Percentiles rank a stretch among this genome's conserved stretches.
Conservation (phyloP, 1,140 invertebrate species). For the Brachionus rotundiformis region DNA sequence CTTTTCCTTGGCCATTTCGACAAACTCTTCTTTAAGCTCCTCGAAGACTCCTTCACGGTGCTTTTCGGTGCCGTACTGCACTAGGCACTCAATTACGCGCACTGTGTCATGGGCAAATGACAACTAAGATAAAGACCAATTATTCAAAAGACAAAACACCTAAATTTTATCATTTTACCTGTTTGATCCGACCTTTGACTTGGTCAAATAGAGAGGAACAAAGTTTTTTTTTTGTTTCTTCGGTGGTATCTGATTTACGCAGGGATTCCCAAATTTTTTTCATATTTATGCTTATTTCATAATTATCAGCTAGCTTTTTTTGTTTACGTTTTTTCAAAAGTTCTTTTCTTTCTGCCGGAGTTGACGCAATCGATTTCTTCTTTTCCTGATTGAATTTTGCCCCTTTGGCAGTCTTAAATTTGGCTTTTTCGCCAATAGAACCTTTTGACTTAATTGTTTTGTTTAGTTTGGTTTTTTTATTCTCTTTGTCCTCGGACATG, state of each 20-base stretch:
- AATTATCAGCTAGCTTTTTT: slow-evolving; percentile 61
- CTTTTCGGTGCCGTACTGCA: slow-evolving; percentile 73
- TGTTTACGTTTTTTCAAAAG: slow-evolving; percentile 53
- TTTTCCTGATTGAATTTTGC: slow-evolving; percentile 38
- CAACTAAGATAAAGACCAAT: slow-evolving; percentile 62
- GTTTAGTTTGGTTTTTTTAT: slow-evolving; percentile 31
- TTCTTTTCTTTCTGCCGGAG: slow-evolving; percentile 55
- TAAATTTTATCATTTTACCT: slow-evolving; percentile 56
- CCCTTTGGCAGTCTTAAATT: slow-evolving; percentile 19
- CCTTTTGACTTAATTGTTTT: slow-evolving; percentile 20
- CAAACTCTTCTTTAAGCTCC: slow-evolving; percentile 67
- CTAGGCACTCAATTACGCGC: slow-evolving; percentile 81
- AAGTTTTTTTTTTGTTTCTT: slow-evolving; percentile 70
- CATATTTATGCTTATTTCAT: slow-evolving; percentile 71
- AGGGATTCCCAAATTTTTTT: slow-evolving; percentile 77
- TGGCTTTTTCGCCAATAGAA: slow-evolving; percentile 41
- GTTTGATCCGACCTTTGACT: slow-evolving; percentile 72
- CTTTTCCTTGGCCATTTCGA: slow-evolving; percentile 77
- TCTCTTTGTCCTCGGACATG: background rate
- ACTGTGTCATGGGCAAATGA: slow-evolving; percentile 83
- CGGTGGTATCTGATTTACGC: slow-evolving; percentile 61
- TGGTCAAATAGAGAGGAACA: slow-evolving; percentile 73
- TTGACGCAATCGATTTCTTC: background rate
- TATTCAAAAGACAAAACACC: slow-evolving; percentile 9
- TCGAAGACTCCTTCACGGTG: slow-evolving; percentile 73